phyloP scores from a whole-genome alignment of 1,140 invertebrate species.

The Drosophila obscura region DNA sequence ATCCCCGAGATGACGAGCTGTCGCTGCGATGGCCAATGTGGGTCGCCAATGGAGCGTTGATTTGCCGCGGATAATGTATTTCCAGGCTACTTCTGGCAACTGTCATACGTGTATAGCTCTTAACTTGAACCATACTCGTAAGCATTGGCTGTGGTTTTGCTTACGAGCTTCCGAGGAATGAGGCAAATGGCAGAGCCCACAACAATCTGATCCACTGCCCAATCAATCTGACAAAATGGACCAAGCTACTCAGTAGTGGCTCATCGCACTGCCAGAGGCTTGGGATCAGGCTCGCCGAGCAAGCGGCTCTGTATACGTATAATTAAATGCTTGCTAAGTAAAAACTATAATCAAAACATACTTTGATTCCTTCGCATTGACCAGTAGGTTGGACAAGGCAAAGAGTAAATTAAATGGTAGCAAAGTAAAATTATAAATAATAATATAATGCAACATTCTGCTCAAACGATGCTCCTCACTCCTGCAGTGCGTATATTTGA shows the following conservation, averaged over 20 bases:
- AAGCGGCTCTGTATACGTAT: not conserved
- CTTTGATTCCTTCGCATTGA: not conserved
- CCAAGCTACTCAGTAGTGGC: too few species aligned
- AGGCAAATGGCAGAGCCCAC: too few species aligned
- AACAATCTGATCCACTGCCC: too few species aligned
- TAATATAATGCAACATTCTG: too few species aligned
- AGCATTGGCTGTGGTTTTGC: not conserved
- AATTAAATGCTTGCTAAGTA: slow-evolving; percentile 15
- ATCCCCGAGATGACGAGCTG: slow-evolving; percentile 37
- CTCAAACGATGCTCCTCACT: too few species aligned
- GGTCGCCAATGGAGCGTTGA: slow-evolving; percentile 46
- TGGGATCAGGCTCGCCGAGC: not conserved
- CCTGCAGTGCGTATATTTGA: too few species aligned
- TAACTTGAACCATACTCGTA: not conserved
- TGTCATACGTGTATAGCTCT: slow-evolving; percentile 23
- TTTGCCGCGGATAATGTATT: slow-evolving; percentile 44
- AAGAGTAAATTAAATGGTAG: not conserved
- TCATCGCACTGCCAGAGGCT: too few species aligned
- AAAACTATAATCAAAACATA: slow-evolving; percentile 16
- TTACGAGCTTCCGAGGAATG: too few species aligned
- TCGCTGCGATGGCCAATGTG: slow-evolving; percentile 37
- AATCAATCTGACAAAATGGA: too few species aligned
- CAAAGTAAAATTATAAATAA: too few species aligned
- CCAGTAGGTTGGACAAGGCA: not conserved
- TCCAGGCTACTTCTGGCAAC: slow-evolving; percentile 29